A percentile compares a stretch with the other conserved stretches of the same genome.
These are phyloP conservation scores for Morpho achilles DNA, from an alignment of 2,888 invertebrate species.

Conservation along the genomic window DNA sequence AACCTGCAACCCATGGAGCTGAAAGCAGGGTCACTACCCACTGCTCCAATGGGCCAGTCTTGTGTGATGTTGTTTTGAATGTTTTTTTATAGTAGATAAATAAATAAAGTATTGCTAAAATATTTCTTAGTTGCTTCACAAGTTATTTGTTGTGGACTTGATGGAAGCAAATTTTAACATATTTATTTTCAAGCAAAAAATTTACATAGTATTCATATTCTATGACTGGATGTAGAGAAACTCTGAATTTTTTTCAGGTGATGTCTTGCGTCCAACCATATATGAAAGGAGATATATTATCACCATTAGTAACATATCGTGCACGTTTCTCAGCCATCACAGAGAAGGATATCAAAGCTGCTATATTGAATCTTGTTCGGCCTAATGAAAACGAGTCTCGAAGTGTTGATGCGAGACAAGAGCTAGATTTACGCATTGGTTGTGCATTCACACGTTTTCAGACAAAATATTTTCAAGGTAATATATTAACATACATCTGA, in stretches of 20 bases:
- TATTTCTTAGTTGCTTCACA: too few species aligned
- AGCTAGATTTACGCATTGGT: slow-evolving; percentile 97
- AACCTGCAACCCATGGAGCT: too few species aligned
- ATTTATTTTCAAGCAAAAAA: too few species aligned
- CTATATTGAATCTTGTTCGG: slow-evolving; percentile 89
- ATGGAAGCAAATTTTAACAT: too few species aligned
- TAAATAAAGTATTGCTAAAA: too few species aligned
- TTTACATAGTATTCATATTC: too few species aligned
- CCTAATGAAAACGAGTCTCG: slow-evolving; percentile 98
- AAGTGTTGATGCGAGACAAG: slow-evolving; percentile 98
- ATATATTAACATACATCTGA: background rate
- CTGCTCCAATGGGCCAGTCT: too few species aligned
- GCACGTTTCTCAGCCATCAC: slow-evolving; percentile 99
- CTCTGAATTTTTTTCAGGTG: slow-evolving; percentile 55
- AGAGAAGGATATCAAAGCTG: slow-evolving; percentile 96
- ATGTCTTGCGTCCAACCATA: slow-evolving; percentile 87
- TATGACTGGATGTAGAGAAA: too few species aligned
- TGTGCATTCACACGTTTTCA: slow-evolving; percentile 99
- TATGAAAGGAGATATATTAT: slow-evolving; percentile 84
- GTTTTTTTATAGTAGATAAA: too few species aligned
- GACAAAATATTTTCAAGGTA: slow-evolving; percentile 97
- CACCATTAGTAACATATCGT: slow-evolving; percentile 85
- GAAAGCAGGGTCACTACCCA: too few species aligned
- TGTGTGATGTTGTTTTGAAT: too few species aligned
- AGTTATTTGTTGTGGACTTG: too few species aligned